Conservation (phyloP, 2,888 invertebrate species). For the Philonicus albiceps region DNA sequence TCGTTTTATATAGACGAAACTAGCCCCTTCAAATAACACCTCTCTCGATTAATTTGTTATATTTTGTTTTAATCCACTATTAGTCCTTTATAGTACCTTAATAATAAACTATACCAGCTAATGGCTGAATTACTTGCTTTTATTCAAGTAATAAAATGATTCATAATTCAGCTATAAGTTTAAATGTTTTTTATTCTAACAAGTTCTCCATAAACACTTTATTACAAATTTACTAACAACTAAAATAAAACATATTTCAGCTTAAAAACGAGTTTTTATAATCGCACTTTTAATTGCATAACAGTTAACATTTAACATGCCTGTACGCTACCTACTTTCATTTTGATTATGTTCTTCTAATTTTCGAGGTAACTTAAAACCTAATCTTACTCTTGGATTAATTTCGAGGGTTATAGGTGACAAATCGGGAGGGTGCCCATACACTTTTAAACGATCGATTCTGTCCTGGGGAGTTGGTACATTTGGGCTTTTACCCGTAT, state of each 20-base stretch:
- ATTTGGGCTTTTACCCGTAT: not conserved
- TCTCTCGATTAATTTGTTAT: no score
- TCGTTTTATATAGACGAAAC: no score
- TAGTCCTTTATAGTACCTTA: no score
- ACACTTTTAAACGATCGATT: constrained; percentile 66
- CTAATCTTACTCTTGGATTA: not conserved
- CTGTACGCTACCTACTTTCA: not conserved
- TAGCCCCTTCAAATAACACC: no score
- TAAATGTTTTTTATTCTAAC: no score
- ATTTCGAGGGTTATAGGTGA: constrained; percentile 63
- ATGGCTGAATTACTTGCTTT: no score
- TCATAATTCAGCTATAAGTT: no score
- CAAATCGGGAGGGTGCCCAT: constrained; percentile 68
- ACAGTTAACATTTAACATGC: not conserved
- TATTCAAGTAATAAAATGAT: no score
- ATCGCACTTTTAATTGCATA: not conserved
- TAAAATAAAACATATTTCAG: not conserved
- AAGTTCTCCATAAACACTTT: not conserved
- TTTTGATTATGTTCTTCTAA: not conserved
- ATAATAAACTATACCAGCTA: no score
- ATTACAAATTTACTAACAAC: not conserved
- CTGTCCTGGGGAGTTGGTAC: constrained; percentile 49
- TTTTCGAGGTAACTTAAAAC: constrained; percentile 40
- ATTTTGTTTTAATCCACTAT: no score
- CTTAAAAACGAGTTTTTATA: not conserved